Percentiles rank a stretch among this genome's conserved stretches.
Evolutionary conservation across 2,888 invertebrate genomes (phyloP).

Genomic region (Agrochola macilenta): DNA sequence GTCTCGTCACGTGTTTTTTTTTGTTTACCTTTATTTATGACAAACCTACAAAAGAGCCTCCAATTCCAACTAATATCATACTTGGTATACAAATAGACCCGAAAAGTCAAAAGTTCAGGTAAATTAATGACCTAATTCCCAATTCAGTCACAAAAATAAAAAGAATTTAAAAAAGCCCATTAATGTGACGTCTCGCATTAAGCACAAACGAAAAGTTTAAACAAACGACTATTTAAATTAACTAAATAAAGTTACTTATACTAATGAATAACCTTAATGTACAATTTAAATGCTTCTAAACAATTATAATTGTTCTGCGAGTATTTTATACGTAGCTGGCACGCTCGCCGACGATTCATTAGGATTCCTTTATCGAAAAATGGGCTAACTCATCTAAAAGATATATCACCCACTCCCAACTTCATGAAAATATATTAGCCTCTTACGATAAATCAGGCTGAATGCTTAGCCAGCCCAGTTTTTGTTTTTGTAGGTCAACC

Average conservation of each 20-base stretch:
- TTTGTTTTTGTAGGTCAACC: slow-evolving; percentile 49
- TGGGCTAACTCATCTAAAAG: slow-evolving; percentile 41
- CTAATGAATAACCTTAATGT: slow-evolving; percentile 52
- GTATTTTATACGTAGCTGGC: slow-evolving; percentile 33
- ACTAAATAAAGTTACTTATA: slow-evolving; percentile 49
- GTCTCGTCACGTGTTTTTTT: no score
- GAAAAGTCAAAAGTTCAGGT: slow-evolving; percentile 25
- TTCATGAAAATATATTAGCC: slow-evolving; percentile 61
- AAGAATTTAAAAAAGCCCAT: slow-evolving; percentile 38
- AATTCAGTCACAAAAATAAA: slow-evolving; percentile 34
- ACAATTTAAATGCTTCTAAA: slow-evolving; percentile 53
- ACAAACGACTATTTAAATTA: slow-evolving; percentile 48
- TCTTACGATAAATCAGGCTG: slow-evolving; percentile 46
- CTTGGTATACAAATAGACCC: neutral
- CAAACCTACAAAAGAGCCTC: neutral
- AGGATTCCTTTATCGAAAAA: slow-evolving; percentile 51
- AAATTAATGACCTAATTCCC: slow-evolving; percentile 28
- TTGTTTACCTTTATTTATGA: neutral
- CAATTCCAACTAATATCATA: slow-evolving; percentile 2
- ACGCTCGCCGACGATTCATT: slow-evolving; percentile 47
- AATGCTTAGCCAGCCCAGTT: slow-evolving; percentile 36
- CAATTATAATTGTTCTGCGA: slow-evolving; percentile 43
- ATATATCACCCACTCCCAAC: slow-evolving; percentile 43
- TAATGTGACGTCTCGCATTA: slow-evolving; percentile 38
- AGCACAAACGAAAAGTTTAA: slow-evolving; percentile 51